A percentile compares a stretch with the other conserved stretches of the same genome.
Conservation (phyloP, 2,888 invertebrate species). For the Coleophora flavipennella region DNA sequence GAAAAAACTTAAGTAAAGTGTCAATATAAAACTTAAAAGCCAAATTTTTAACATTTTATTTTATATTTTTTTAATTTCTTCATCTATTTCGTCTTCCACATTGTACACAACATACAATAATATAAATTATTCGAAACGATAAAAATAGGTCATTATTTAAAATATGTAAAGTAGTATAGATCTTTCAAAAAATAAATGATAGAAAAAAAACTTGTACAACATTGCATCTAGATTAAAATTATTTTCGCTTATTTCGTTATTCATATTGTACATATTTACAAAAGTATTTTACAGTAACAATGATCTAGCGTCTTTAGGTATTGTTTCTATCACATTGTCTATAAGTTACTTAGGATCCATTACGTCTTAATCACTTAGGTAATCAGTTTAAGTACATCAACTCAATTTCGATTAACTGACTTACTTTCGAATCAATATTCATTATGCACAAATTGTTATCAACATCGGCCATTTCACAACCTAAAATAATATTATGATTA, state of each 20-base stretch:
- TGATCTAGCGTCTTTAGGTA: conserved; percentile 71
- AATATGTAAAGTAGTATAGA: conserved; percentile 70
- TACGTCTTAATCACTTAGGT: background rate
- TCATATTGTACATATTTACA: conserved; percentile 71
- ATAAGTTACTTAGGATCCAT: conserved; percentile 11
- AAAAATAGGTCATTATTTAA: conserved; percentile 67
- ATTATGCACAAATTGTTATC: conserved; percentile 5
- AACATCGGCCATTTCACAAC: conserved; percentile 45
- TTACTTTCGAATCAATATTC: background rate
- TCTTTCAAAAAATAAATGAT: conserved; percentile 61
- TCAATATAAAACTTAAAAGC: conserved; percentile 53
- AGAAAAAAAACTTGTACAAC: conserved; percentile 67
- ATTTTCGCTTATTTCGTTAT: conserved; percentile 58
- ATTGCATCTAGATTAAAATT: conserved; percentile 68
- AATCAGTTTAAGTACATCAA: background rate
- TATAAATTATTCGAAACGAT: conserved; percentile 72
- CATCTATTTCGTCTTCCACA: conserved; percentile 59
- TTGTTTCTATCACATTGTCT: conserved; percentile 68
- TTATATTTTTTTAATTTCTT: conserved; percentile 67
- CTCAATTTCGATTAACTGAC: background rate
- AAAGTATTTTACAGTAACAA: conserved; percentile 67
- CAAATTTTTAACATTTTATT: conserved; percentile 67
- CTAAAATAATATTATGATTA: conserved; percentile 20
- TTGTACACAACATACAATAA: conserved; percentile 61
- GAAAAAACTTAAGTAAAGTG: conserved; percentile 29